phyloP scores from a whole-genome alignment of 1,140 invertebrate species.

The Diabrotica virgifera region DNA sequence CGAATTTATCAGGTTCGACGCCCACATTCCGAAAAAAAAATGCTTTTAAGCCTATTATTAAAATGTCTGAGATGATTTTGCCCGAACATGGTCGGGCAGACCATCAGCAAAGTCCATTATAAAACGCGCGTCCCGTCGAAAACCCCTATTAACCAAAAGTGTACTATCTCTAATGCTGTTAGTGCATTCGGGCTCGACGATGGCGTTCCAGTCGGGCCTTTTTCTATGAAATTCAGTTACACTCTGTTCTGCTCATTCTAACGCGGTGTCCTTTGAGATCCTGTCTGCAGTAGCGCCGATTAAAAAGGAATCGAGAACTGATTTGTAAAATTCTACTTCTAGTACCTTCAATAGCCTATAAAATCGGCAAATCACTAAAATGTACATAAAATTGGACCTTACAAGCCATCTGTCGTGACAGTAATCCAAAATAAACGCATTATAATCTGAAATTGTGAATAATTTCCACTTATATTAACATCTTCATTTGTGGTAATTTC shows the following conservation, averaged over 20 bases:
- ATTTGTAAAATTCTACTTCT: no score
- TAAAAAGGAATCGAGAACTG: no score
- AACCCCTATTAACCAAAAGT: constrained; percentile 47
- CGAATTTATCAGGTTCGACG: not conserved
- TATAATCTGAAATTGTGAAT: no score
- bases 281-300: no score
- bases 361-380: no score
- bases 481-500: no score
- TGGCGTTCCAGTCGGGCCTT: constrained; percentile 33
- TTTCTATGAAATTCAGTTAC: constrained; percentile 42
- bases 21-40: not conserved
- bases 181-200: constrained; percentile 32
- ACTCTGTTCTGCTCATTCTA: constrained; percentile 30
- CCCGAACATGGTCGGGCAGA: not conserved
- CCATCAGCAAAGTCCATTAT: constrained; percentile 47
- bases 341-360: no score
- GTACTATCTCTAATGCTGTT: constrained; percentile 46
- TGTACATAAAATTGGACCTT: no score
- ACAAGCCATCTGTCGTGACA: no score
- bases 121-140: constrained; percentile 38
- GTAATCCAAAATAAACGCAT: no score
- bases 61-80: constrained; percentile 2
- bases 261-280: not conserved
- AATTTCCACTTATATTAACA: no score
- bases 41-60: not conserved